Evolutionary conservation across 2,797 vertebrate species (phyloP), one percentile per base, ranked within the genome.

Genomic region (Chaetophractus vellerosus): DNA sequence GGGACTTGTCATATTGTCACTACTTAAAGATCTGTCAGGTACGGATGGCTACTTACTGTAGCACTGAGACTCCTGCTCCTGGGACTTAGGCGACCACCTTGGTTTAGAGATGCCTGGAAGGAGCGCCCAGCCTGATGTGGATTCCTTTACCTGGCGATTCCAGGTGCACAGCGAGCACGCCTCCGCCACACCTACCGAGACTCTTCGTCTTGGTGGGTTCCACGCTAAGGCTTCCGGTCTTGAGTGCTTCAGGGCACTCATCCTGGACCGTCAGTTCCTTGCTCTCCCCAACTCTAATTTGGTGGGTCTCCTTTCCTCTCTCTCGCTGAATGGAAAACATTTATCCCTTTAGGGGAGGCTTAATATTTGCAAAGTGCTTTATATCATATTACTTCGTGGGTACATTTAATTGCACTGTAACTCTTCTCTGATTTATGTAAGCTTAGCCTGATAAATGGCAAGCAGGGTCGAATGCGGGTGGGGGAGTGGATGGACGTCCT

Each of bases 281-380:
- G 31, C 11, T 66, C 59, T 69, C n/a, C 82, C 18, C 15, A 28
- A 8, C 36, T 18, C 50, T 69, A 16, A 31, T 38, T 33, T 5
- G 52, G 61, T 94, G 86, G 76, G 75, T 85, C 24, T 36, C 50
- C n/a, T 15, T 26, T 28, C 23, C 19, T 31, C 31, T 48, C 26
- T 8, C 14, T n/a, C 61, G 52, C 38, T 57, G 63, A 74, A 6
- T 88, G 72, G 87, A 86, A 96, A 97, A 76, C 41, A 41, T 38
- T 87, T 24, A 85, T 89, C 76, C 97, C 96, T 95, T 61, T 88
- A 48, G 96, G 97, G 91, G 68, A 93, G 69, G 78, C 81, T 96
- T 96, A 84, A 88, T 95, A 97, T 97, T 98, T 92, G 96, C 92
- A 72, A 88, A 98, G 96, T 95, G 97, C 97, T 98, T 96, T 96